Evolutionary conservation across 2,797 vertebrate genomes (phyloP).

Genomic region (Sphenodon punctatus): DNA sequence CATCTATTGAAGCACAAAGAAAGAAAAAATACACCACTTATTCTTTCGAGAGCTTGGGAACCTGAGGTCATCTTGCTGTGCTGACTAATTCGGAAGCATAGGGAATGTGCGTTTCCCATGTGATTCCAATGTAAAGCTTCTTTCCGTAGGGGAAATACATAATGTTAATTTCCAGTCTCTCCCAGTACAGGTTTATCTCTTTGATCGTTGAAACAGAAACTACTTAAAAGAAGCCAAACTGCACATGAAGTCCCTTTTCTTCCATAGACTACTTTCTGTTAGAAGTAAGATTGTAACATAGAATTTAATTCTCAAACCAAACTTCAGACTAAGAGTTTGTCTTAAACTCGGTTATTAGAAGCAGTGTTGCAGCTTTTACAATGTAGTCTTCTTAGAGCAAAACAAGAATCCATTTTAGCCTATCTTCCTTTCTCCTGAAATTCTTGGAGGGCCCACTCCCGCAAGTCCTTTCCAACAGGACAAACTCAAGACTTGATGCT

Average conservation of each 20-base stretch:
- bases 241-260: conserved; percentile 35
- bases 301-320: conserved; percentile 59
- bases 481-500: background rate
- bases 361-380: conserved; percentile 60
- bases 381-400: conserved; percentile 52
- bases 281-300: conserved; percentile 52
- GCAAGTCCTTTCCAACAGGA: background rate
- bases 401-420: conserved; percentile 26
- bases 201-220: too few relatives aligned
- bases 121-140: conserved; percentile 51
- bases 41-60: background rate
- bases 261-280: conserved; percentile 43
- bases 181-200: conserved; percentile 46
- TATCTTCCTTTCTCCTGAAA: conserved; percentile 16
- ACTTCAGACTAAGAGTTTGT: conserved; percentile 71
- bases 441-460: conserved; percentile 35
- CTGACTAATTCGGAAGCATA: conserved; percentile 14
- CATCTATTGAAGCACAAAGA: background rate
- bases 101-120: conserved; percentile 17
- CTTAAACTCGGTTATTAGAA: conserved; percentile 66
- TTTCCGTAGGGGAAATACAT: conserved; percentile 43
- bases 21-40: background rate
- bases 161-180: background rate
- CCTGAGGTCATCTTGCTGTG: background rate
- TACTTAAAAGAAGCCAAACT: conserved; percentile 51